Base-by-base conservation (phyloP, 2,797 vertebrate genomes). In the Parambassis ranga region DNA sequence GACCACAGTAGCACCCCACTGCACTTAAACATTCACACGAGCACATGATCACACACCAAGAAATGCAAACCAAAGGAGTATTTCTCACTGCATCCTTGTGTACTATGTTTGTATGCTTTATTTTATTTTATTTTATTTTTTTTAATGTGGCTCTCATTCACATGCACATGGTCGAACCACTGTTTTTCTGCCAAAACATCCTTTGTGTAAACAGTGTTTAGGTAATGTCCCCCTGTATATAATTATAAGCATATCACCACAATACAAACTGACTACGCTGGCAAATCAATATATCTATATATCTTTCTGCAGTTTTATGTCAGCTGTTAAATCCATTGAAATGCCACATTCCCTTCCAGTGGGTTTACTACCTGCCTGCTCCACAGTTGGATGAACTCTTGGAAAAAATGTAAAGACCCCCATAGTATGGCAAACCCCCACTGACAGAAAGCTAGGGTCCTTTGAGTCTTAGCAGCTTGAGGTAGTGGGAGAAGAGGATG, bases 1-100 rank as follows among this genome's bases (percentile, higher is more conserved):
- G 84, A 81, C 79, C 59, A 46, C 70, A 71, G 75, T 60, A 72
- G 73, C 50, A 31, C 73, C 66, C 58, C 39, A 3, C 59, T 69
- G 38, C 60, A 60, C 55, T 38, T 48, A 51, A 60, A 82, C 63
- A 71, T 60, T 60, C 60, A 51, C 26, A 32, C 52, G 59, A 63
- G 69, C 33, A 47, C 60, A 46, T 42, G 44, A 44, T 53, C 41
- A 64, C 36, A 7, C 57, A 9, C 13, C 63, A 32, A 48, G 11
- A 43, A 52, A 16, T 44, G 36, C 28, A 61, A 63, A 23, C 26
- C 32, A 33, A 24, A 20, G 18, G 13, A 41, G 49, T 51, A 39
- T 60, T 46, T 52, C n/a, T 33, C 11, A 3, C 11, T 16, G 7
- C 47, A 10, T 31, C 18, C 15, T 46, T 32, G 28, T 44, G 24